Percentiles rank a stretch among this genome's conserved stretches.
phyloP scores from a whole-genome alignment of 2,888 invertebrate species.

The Archips crataeganus region DNA sequence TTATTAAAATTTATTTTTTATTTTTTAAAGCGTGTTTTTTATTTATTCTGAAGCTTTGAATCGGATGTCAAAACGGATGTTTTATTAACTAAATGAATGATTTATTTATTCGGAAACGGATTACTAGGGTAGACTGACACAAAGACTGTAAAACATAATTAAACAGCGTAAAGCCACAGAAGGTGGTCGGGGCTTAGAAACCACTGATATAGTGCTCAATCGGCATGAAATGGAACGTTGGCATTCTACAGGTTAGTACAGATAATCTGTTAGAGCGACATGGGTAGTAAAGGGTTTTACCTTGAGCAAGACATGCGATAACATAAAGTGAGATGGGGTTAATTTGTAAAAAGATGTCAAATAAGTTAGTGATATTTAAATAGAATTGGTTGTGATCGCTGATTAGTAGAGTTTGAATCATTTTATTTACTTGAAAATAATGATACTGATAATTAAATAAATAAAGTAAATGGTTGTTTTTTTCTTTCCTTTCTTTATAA shows the following conservation, averaged over 20 bases:
- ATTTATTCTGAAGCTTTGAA: neutral
- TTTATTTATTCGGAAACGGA: conserved; percentile 1
- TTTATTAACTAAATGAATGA: too few species aligned
- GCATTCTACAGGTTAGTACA: conserved; percentile 9
- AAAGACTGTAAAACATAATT: conserved; percentile 5
- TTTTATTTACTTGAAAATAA: too few species aligned
- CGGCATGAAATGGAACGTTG: conserved; percentile 27
- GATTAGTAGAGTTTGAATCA: neutral
- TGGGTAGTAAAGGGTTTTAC: conserved; percentile 5
- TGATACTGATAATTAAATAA: too few species aligned
- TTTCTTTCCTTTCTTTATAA: too few species aligned
- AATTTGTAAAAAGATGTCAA: neutral
- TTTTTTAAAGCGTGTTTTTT: too few species aligned
- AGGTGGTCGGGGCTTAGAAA: conserved; percentile 20
- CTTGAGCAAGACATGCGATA: neutral
- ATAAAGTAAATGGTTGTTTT: too few species aligned
- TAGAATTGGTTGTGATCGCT: neutral
- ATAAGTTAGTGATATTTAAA: neutral
- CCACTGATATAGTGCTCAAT: conserved; percentile 31
- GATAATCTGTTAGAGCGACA: conserved; percentile 21
- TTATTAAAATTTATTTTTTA: too few species aligned
- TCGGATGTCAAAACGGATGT: too few species aligned
- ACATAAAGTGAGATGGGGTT: neutral
- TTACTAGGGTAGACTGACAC: neutral
- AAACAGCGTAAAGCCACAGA: conserved; percentile 16